Base-by-base conservation (phyloP, 2,888 invertebrate genomes). In the Hypomecis atomaria region DNA sequence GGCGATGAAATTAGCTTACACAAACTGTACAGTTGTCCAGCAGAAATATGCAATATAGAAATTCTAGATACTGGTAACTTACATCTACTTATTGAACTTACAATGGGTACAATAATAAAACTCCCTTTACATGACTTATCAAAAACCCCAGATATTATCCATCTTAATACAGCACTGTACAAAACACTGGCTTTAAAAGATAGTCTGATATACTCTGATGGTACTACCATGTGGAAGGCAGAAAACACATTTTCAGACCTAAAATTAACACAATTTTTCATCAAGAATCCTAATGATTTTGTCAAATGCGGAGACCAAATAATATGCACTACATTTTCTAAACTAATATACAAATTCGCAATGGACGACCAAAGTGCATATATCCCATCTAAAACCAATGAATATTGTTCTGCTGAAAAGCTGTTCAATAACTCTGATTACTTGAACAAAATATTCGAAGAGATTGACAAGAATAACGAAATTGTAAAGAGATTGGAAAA, bases 271-370 rank as follows among this genome's bases (percentile, higher is more conserved):
- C 81, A 88, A 63, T 75, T 85, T 8, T 83, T 84, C 73, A 68
- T 89, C 0, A 84, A 73, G 62, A 77, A 86, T 57, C 76, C 85
- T 0, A 87, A 87, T 65, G 90, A 92, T 63, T 86, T 92, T 55
- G 62, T 79, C 10, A 77, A 69, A 49, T 71, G 77, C 49, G 81
- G 75, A 9, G 80, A 87, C 57, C 73, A 78, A 72, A 71, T 92
- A 6, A 72, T 92, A 23, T 90, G 90, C 67, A 86, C 87, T 2
- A 88, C 91, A 62, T 92, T 76, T 60, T 74, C 73, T 7, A 82
- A 89, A 61, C 66, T 86, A 11, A 73, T 90, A 44, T 90, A 91
- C 66, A 75, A 73, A 66, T 82, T 90, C 62, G 60, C 74, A 1
- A 49, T 85, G 37, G 79, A 86, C 58, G 73, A 86, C 70, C 72